These are phyloP conservation scores for Sinella curviseta DNA, from an alignment of 1,140 invertebrate genomes.

Conservation along the genomic window DNA sequence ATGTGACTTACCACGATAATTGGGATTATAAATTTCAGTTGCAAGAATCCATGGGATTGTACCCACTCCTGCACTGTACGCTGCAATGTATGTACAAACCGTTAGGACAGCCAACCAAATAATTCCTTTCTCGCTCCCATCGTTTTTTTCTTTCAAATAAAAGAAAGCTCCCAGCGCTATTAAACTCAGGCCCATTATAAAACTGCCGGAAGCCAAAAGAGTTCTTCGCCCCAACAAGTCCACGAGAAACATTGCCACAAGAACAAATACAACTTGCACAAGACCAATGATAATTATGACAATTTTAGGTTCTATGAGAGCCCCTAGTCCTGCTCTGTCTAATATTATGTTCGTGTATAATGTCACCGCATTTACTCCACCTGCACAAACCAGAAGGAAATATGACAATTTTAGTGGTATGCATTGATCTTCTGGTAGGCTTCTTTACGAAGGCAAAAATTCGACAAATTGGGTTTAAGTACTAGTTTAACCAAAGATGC, in stretches of 20 bases:
- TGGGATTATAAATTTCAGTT: constrained; percentile 52
- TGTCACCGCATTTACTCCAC: constrained; percentile 86
- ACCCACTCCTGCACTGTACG: constrained; percentile 79
- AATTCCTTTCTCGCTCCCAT: background rate
- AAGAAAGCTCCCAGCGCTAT: constrained; percentile 47
- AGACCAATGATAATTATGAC: constrained; percentile 45
- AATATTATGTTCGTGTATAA: constrained; percentile 88
- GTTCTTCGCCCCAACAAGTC: constrained; percentile 55
- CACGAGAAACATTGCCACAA: constrained; percentile 51
- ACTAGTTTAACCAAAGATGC: too few relatives aligned
- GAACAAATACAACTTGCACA: constrained; percentile 58
- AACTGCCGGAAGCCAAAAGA: constrained; percentile 53
- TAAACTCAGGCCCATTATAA: constrained; percentile 48
- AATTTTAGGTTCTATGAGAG: background rate
- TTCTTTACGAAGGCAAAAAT: too few relatives aligned
- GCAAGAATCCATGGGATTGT: constrained; percentile 59
- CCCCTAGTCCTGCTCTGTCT: constrained; percentile 41
- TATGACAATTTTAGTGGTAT: too few relatives aligned
- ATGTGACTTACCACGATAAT: background rate
- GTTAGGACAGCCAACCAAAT: constrained; percentile 77
- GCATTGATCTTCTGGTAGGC: too few relatives aligned
- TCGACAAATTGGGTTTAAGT: too few relatives aligned
- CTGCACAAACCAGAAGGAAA: background rate
- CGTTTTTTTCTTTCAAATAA: constrained; percentile 37
- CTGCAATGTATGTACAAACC: constrained; percentile 80